Conservation (phyloP, 2,113 vertebrate species). For the Hippopotamus amphibius region DNA sequence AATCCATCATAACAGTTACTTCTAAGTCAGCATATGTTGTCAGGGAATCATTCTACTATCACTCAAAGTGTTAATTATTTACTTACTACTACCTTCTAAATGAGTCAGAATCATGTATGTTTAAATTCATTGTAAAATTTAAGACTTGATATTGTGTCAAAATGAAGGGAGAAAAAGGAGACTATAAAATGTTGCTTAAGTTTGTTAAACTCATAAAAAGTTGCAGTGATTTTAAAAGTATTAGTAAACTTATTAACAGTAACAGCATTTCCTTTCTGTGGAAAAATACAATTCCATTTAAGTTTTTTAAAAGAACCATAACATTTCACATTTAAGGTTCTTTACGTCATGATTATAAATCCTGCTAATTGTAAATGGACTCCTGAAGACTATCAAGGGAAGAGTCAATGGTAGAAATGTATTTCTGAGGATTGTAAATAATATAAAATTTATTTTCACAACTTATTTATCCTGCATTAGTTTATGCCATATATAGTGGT, state of each 20-base stretch:
- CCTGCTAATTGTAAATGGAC: conserved; percentile 58
- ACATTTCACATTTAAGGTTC: not conserved
- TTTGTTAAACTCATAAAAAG: conserved; percentile 63
- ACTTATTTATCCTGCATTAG: conserved; percentile 31
- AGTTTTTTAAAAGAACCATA: conserved; percentile 62
- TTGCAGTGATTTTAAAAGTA: not conserved
- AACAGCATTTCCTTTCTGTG: conserved; percentile 15
- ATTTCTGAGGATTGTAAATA: conserved; percentile 61
- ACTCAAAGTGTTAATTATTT: conserved; percentile 30
- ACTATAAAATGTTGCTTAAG: conserved; percentile 68
- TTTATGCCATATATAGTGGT: not conserved
- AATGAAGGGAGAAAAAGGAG: conserved; percentile 50
- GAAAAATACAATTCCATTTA: conserved; percentile 43
- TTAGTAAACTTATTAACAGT: conserved; percentile 58
- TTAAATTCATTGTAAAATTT: conserved; percentile 63
- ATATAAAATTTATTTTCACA: conserved; percentile 64
- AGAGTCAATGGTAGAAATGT: conserved; percentile 39
- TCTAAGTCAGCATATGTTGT: not conserved
- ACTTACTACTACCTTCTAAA: conserved; percentile 35
- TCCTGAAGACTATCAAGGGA: conserved; percentile 18
- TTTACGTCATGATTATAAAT: conserved; percentile 32
- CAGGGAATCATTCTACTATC: conserved; percentile 57
- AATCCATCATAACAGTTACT: conserved; percentile 42
- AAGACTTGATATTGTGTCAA: not conserved
- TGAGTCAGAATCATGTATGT: conserved; percentile 63